phyloP scores from a whole-genome alignment of 1,140 invertebrate species.

The Drosophila fuyamai region DNA sequence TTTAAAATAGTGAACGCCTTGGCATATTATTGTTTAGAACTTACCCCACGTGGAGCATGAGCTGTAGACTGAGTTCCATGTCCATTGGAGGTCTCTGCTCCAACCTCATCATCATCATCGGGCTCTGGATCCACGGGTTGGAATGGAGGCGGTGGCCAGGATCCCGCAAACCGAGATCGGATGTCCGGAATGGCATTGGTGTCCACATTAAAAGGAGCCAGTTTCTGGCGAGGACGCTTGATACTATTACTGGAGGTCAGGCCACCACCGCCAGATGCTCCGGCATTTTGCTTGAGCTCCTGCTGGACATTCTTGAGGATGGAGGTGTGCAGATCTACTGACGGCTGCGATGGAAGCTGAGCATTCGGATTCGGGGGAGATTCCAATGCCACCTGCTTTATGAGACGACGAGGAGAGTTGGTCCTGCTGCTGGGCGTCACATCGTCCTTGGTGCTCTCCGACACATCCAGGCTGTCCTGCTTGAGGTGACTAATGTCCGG shows the following conservation, averaged over 20 bases:
- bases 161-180: conserved; percentile 82
- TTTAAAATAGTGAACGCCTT: neutral
- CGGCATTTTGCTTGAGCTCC: conserved; percentile 42
- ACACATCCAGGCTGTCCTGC: conserved; percentile 81
- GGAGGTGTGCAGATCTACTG: conserved; percentile 78
- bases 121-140: conserved; percentile 66
- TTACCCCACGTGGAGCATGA: conserved; percentile 63
- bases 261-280: conserved; percentile 12
- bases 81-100: conserved; percentile 57
- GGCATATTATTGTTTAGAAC: neutral
- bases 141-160: conserved; percentile 79
- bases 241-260: conserved; percentile 48
- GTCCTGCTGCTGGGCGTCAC: conserved; percentile 83
- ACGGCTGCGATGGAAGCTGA: conserved; percentile 23
- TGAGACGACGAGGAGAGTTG: conserved; percentile 88
- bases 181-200: conserved; percentile 84
- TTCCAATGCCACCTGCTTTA: conserved; percentile 89
- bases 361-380: conserved; percentile 86
- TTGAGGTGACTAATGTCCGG: conserved; percentile 84
- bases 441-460: conserved; percentile 82
- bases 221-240: conserved; percentile 84
- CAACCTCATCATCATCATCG: conserved; percentile 66
- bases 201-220: conserved; percentile 85
- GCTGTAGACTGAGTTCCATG: conserved; percentile 37
- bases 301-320: conserved; percentile 77